A percentile compares a stretch with the other conserved stretches of the same genome.
phyloP scores from a whole-genome alignment of 2,888 invertebrate species.

The Oscheius sp. region DNA sequence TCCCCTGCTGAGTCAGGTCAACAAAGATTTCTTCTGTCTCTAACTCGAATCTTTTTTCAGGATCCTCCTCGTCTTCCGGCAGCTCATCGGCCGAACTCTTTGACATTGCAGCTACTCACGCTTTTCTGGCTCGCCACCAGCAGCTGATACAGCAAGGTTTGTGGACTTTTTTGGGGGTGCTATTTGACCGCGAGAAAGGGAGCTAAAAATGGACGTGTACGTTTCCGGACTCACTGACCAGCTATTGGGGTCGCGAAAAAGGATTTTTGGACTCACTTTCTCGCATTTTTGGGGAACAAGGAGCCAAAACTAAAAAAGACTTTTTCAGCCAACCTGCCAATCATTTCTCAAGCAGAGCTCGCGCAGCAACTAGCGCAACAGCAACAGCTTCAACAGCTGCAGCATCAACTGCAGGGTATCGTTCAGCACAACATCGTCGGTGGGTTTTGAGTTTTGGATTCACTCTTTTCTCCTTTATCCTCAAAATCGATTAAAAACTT shows the following conservation, averaged over 20 bases:
- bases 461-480: not conserved
- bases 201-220: too few species aligned
- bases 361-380: constrained; percentile 32
- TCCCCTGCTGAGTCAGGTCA: not conserved
- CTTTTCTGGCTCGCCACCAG: constrained; percentile 32
- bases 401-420: constrained; percentile 31
- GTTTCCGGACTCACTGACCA: too few species aligned
- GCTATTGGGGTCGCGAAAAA: too few species aligned
- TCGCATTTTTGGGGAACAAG: too few species aligned
- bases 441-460: constrained; percentile 2
- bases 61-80: constrained; percentile 33
- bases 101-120: constrained; percentile 30
- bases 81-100: constrained; percentile 34
- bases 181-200: too few species aligned
- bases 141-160: constrained; percentile 33
- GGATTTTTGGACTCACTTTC: too few species aligned
- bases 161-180: too few species aligned
- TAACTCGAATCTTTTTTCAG: constrained; percentile 13
- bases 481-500: too few species aligned
- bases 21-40: too few species aligned
- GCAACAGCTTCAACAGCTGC: constrained; percentile 32
- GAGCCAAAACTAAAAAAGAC: not conserved
- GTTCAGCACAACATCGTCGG: constrained; percentile 32
- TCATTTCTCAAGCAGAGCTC: constrained; percentile 30
- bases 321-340: constrained; percentile 30